Percentiles rank a stretch among this genome's conserved stretches.
phyloP scores from a whole-genome alignment of 2,888 invertebrate genomes.

The Gisinianus flammeolus region DNA sequence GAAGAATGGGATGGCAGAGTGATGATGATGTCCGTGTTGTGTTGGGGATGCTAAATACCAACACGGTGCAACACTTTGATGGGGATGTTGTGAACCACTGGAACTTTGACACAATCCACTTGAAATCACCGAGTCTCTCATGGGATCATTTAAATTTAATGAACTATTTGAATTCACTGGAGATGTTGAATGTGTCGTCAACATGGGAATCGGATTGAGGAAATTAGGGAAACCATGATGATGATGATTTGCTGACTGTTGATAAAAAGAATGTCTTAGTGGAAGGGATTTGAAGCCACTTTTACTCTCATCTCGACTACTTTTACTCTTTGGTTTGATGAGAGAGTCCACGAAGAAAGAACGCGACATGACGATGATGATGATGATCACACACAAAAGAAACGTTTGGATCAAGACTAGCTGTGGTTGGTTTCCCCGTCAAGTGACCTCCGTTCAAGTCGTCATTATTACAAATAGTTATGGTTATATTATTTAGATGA shows the following conservation, averaged over 20 bases:
- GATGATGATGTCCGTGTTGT: conserved; percentile 17
- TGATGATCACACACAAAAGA: background rate
- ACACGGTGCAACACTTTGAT: conserved; percentile 10
- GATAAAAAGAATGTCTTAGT: conserved; percentile 4
- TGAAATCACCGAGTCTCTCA: conserved; percentile 12
- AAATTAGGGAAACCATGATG: conserved; percentile 35
- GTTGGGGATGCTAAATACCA: conserved; percentile 42
- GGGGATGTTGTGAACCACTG: background rate
- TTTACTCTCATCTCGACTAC: conserved; percentile 13
- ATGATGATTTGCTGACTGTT: conserved; percentile 16
- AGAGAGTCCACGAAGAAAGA: conserved; percentile 49
- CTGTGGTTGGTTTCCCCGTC: background rate
- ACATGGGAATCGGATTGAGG: conserved; percentile 29
- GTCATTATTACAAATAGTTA: background rate
- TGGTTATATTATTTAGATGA: background rate
- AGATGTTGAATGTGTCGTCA: background rate
- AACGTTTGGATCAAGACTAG: background rate
- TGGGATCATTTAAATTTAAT: background rate
- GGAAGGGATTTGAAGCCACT: conserved; percentile 26
- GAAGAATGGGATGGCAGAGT: conserved; percentile 32
- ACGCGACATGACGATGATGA: conserved; percentile 41
- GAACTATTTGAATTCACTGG: background rate
- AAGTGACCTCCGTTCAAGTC: background rate
- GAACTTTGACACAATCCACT: conserved; percentile 23
- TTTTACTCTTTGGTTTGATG: conserved; percentile 36